Base-by-base conservation (phyloP, 1,140 invertebrate species). In the Drosophila sturtevanti region DNA sequence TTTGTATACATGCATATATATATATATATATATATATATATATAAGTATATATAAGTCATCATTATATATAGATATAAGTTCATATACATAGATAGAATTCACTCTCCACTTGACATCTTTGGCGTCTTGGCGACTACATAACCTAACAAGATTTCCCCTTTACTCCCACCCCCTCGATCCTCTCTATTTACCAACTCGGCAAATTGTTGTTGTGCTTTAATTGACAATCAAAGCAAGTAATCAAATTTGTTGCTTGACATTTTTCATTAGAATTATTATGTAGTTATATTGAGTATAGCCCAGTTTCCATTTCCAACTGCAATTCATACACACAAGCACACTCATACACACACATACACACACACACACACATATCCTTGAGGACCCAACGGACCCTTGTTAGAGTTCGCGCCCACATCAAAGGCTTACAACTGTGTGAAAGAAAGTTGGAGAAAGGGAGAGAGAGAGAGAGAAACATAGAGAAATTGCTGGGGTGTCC, bases 221-320 rank as follows among this genome's bases (percentile, higher is more conserved):
- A 87, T 87, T 87, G 82, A 87, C 82, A 87, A 87, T 87, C 82
- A 87, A 87, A 87, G 82, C 82, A 63, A 77, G 68, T 87, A 87
- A 87, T 87, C 82, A 87, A 87, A 87, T 87, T 87, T 87, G 79
- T 84, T 75, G 76, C 84, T 86, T 79, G 84, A 89, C 82, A 82
- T 89, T 87, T 87, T 87, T 87, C 82, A 87, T 87, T 87, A 87
- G 84, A 87, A 87, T 89, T 87, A 87, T 87, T 87, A 87, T 77
- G 79, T 82, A 87, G 75, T 89, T 82, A 77, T 67, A 80, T 62
- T 54, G 72, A 60, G 52, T 75, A 74, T 48, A 68, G 65, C 41
- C 41, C 60, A 73, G 62, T 65, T 65, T 38, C 75, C 72, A 72
- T 63, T 79, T 68, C 69, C 62, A 68, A 68, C 73, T 70, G 35